These are phyloP conservation scores for Chrysochloris asiatica DNA, from an alignment of 2,113 vertebrate genomes.

Conservation along the genomic window DNA sequence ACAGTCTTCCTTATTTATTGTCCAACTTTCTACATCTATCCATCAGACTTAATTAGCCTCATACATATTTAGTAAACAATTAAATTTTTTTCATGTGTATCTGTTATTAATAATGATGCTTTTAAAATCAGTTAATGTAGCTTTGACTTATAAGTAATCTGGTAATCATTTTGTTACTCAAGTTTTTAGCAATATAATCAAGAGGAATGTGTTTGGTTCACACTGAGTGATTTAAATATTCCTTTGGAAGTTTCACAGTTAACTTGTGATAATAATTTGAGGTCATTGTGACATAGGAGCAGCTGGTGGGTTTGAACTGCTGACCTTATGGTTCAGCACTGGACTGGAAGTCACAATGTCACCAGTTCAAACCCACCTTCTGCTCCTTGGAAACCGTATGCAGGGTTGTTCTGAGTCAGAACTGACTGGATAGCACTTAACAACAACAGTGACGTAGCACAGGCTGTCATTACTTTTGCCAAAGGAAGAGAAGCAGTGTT, in stretches of 20 bases:
- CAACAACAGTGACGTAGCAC: too few relatives aligned
- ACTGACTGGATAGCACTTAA: too few relatives aligned
- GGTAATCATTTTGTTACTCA: not conserved
- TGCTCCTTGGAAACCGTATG: too few relatives aligned
- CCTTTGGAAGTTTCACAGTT: not conserved
- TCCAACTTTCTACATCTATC: not conserved
- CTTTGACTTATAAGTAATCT: not conserved
- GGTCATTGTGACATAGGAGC: not conserved
- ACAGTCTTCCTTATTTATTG: not conserved
- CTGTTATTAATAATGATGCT: not conserved
- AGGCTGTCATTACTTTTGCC: slow-evolving; percentile 25
- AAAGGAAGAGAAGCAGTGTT: not conserved
- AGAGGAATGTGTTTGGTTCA: slow-evolving; percentile 10
- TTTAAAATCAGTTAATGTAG: not conserved
- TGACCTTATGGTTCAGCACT: too few relatives aligned
- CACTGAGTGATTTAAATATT: not conserved
- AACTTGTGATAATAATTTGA: not conserved
- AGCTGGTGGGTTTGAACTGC: too few relatives aligned
- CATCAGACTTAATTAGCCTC: not conserved
- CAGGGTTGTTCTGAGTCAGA: too few relatives aligned
- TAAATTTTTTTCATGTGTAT: slow-evolving; percentile 21
- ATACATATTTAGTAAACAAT: not conserved
- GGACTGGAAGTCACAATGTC: too few relatives aligned
- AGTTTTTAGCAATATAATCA: not conserved
- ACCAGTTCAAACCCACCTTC: too few relatives aligned